Percentiles rank a stretch among this genome's conserved stretches.
Evolutionary conservation across 2,888 invertebrate genomes (phyloP).

Genomic region (Nycteola revayana): DNA sequence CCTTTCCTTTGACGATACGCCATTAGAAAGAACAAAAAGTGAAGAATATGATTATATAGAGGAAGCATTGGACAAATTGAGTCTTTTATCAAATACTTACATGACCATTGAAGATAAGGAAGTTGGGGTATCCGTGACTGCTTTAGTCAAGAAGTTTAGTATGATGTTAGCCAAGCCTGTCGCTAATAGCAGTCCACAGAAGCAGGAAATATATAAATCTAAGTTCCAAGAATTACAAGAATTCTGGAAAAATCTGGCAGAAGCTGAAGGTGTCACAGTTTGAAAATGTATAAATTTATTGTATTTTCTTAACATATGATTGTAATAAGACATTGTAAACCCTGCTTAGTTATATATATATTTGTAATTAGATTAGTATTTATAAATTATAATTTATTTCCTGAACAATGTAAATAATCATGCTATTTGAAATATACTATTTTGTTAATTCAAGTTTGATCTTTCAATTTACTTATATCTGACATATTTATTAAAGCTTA

Average conservation of each 20-base stretch:
- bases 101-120: constrained; percentile 2
- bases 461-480: no score
- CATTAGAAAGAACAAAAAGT: constrained; percentile 5
- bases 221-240: constrained; percentile 64
- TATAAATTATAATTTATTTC: no score
- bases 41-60: constrained; percentile 64
- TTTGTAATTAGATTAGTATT: no score
- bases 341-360: no score
- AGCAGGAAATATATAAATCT: constrained; percentile 48
- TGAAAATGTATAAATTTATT: no score
- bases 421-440: no score
- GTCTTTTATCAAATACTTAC: constrained; percentile 40
- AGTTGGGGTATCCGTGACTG: constrained; percentile 1
- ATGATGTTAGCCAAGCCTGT: constrained; percentile 11
- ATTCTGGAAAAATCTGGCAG: constrained; percentile 50
- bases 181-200: constrained; percentile 49
- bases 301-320: no score
- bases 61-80: constrained; percentile 62
- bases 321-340: no score
- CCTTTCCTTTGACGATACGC: constrained; percentile 13
- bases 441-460: no score
- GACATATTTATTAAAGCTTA: no score
- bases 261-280: no score
- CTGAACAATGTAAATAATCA: no score
- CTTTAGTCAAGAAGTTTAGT: neutral